These are phyloP conservation scores for Meriones psammophilus DNA, from an alignment of 2,797 vertebrate genomes.

Conservation along the genomic window DNA sequence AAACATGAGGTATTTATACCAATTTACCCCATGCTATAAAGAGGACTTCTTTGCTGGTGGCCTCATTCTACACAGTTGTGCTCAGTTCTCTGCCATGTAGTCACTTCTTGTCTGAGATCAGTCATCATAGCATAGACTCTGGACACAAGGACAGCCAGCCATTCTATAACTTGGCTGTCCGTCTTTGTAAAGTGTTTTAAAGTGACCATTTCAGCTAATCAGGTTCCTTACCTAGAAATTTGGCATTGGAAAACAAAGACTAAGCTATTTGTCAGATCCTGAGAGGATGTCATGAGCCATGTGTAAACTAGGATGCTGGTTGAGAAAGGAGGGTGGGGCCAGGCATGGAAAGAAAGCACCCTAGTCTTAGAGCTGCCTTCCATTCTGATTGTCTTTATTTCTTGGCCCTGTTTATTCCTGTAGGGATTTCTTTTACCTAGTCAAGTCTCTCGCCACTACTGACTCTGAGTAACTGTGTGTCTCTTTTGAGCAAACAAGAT, in stretches of 20 bases:
- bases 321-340: neutral
- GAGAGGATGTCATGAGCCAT: constrained; percentile 61
- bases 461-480: constrained; percentile 28
- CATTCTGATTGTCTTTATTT: neutral
- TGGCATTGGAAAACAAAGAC: constrained; percentile 52
- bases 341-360: neutral
- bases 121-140: neutral
- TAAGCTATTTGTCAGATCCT: constrained; percentile 60
- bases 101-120: constrained; percentile 12
- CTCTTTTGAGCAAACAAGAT: constrained; percentile 62
- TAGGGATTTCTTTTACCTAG: neutral
- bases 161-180: constrained; percentile 29
- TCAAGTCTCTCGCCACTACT: neutral
- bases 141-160: neutral
- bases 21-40: neutral
- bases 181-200: constrained; percentile 47
- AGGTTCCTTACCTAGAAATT: constrained; percentile 56
- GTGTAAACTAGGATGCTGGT: constrained; percentile 19
- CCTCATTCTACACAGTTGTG: neutral
- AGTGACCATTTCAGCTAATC: constrained; percentile 55
- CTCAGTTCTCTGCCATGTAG: neutral
- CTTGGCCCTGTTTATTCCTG: neutral
- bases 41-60: neutral
- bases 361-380: neutral
- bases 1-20: neutral